Evolutionary conservation across 2,113 vertebrate species (phyloP).

Genomic region (Pithys albifrons): DNA sequence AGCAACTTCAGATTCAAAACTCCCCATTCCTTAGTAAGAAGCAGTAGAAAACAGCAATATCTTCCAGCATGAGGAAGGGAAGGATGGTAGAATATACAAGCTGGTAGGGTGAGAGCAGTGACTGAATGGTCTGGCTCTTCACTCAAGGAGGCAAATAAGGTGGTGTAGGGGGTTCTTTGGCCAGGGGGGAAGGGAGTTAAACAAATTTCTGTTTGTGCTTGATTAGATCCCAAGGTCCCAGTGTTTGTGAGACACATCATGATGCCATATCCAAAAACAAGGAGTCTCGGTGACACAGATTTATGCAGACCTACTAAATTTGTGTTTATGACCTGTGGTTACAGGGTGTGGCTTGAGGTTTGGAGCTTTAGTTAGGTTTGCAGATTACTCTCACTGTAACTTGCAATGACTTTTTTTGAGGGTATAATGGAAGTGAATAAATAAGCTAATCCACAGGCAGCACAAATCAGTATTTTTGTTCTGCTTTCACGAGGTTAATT

Average conservation of each 20-base stretch:
- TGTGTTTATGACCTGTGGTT: neutral
- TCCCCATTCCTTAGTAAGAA: neutral
- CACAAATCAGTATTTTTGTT: neutral
- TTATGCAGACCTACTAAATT: conserved; percentile 18
- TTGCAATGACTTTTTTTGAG: neutral
- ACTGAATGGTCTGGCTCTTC: neutral
- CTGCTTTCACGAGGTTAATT: neutral
- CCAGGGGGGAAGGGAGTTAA: neutral
- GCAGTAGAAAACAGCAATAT: neutral
- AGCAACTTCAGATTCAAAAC: neutral
- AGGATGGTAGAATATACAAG: neutral
- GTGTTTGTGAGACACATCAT: neutral
- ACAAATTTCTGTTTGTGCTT: neutral
- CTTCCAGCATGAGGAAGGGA: neutral
- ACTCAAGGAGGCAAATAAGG: neutral
- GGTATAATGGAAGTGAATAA: neutral
- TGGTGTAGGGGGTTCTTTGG: neutral
- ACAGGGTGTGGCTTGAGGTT: neutral
- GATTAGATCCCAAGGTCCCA: neutral
- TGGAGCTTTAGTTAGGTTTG: neutral
- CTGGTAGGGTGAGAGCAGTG: neutral
- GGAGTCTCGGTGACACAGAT: neutral
- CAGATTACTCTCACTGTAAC: neutral
- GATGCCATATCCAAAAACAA: neutral
- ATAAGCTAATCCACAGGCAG: neutral